These are phyloP conservation scores for Pseudoatta argentina DNA, from an alignment of 1,140 invertebrate genomes.

Conservation along the genomic window DNA sequence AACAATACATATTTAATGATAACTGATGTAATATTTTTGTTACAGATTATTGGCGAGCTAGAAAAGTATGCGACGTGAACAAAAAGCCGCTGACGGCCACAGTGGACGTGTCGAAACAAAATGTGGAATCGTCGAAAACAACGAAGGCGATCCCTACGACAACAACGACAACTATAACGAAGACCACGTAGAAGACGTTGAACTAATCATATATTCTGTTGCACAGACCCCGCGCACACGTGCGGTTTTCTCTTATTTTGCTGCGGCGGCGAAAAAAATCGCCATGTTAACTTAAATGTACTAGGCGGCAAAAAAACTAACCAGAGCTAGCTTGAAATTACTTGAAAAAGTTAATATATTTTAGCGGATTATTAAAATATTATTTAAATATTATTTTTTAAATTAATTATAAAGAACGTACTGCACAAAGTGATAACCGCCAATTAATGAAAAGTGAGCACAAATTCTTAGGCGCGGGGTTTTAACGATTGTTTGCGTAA, in stretches of 20 bases:
- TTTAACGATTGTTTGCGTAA: neutral
- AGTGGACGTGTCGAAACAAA: conserved; percentile 72
- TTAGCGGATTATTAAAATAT: conserved; percentile 6
- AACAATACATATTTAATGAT: neutral
- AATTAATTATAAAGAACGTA: neutral
- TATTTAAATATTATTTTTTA: conserved; percentile 4
- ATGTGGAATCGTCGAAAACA: conserved; percentile 69
- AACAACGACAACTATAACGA: conserved; percentile 29
- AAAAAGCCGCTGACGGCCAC: conserved; percentile 77
- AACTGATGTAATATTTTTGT: conserved; percentile 65
- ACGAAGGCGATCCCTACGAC: conserved; percentile 38
- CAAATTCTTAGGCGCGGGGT: neutral
- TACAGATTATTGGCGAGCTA: conserved; percentile 84
- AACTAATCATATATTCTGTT: conserved; percentile 47
- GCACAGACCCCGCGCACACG: neutral
- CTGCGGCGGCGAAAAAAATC: conserved; percentile 18
- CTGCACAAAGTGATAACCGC: neutral
- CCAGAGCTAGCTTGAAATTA: neutral
- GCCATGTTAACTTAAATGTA: conserved; percentile 5
- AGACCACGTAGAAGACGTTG: conserved; percentile 52
- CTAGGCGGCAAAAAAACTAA: neutral
- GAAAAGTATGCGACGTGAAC: conserved; percentile 78
- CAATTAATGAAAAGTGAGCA: neutral
- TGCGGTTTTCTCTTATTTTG: conserved; percentile 23
- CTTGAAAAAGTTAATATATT: conserved; percentile 30